Base-by-base conservation (phyloP, 2,113 vertebrate genomes). In the Ia io region DNA sequence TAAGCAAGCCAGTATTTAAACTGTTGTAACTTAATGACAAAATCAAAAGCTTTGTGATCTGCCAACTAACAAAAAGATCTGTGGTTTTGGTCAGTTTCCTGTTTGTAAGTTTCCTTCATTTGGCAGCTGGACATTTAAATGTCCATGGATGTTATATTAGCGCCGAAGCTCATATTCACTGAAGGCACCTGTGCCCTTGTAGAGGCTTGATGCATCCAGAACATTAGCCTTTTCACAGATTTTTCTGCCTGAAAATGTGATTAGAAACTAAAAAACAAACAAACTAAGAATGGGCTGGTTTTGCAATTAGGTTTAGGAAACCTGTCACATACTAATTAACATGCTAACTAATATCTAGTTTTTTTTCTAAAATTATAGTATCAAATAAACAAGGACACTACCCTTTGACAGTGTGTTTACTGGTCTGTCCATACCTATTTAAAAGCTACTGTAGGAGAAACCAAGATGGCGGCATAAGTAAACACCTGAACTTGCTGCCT, bases 131-230 rank as follows among this genome's bases (percentile, higher is more conserved):
- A 0, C 78, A 91, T 98, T 98, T 97, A 96, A 97, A 90, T 95
- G 20, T 88, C 85, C 71, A 76, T 63, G 91, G 88, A 94, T 93
- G 97, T 97, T 91, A 67, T 80, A 89, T 88, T 91, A 82, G 74
- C 95, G 51, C 20, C 63, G 86, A 94, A 49, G 85, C 95, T 95
- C 84, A 70, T 90, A 76, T 94, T 95, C 83, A 25, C 79, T 94
- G 95, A 98, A 98, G 88, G 79, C 25, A 67, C 96, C 96, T 86
- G 10, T 98, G 97, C 93, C 97, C 97, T 98, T 98, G 98, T 56
- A 20, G 56, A 25, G 23, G 23, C 10, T 59, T 59, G 56, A 97
- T 83, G 97, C 30, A 0, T 20, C 71, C 6, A 25, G 40, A 44
- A 23, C 76, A 83, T 86, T 97, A 89, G 87, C 63, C 28, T 96